A percentile compares a stretch with the other conserved stretches of the same genome.
Conservation (phyloP, 2,113 vertebrate species). For the Platichthys stellatus region DNA sequence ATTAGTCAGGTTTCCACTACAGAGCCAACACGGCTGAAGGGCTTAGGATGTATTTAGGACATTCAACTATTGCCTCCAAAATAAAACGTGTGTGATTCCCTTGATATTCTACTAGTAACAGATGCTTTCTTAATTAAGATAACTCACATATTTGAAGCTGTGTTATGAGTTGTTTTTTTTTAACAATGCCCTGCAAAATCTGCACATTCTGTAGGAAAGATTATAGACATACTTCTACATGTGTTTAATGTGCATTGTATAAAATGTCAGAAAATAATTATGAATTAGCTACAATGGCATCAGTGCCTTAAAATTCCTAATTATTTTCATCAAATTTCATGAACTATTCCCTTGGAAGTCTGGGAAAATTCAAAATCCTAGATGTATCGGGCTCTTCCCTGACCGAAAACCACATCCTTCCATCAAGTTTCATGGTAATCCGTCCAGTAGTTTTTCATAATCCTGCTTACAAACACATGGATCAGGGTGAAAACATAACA, state of each 20-base stretch:
- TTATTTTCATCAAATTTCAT: too few species aligned
- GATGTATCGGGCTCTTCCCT: too few species aligned
- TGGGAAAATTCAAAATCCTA: too few species aligned
- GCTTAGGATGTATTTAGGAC: conserved; percentile 32
- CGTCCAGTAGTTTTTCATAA: too few species aligned
- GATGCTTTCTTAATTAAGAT: conserved; percentile 22
- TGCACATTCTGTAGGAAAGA: background rate
- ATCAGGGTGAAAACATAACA: too few species aligned
- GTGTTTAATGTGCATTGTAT: background rate
- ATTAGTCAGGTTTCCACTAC: conserved; percentile 65
- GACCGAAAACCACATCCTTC: too few species aligned
- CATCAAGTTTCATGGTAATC: too few species aligned
- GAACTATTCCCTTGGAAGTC: too few species aligned
- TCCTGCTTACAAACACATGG: too few species aligned
- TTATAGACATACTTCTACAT: background rate
- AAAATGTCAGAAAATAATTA: background rate
- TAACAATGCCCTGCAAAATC: background rate
- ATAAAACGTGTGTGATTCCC: conserved; percentile 32
- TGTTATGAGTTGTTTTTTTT: background rate
- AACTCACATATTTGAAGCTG: conserved; percentile 17
- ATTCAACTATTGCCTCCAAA: conserved; percentile 33
- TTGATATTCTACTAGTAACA: conserved; percentile 19
- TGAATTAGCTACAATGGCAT: background rate
- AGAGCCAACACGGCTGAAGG: conserved; percentile 48
- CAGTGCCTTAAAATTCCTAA: background rate